phyloP scores from a whole-genome alignment of 2,888 invertebrate genomes.

The Colostygia pectinataria region DNA sequence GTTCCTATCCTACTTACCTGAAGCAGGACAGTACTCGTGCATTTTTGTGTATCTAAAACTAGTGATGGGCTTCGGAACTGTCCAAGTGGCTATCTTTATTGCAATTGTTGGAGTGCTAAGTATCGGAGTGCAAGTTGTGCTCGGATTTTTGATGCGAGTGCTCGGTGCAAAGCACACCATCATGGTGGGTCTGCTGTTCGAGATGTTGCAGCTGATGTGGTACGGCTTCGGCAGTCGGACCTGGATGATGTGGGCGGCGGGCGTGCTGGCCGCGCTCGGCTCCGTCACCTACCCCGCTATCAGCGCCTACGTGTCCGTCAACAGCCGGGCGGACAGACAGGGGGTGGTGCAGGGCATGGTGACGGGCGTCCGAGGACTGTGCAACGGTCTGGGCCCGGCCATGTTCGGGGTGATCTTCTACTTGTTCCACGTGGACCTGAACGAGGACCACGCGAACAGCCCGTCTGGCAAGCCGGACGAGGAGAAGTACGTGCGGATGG shows the following conservation, averaged over 20 bases:
- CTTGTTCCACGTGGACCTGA: constrained; percentile 98
- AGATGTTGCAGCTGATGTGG: constrained; percentile 98
- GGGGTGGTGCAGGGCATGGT: constrained; percentile 98
- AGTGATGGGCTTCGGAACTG: constrained; percentile 97
- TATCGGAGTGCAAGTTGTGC: constrained; percentile 95
- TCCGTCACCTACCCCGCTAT: constrained; percentile 99
- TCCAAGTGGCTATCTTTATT: constrained; percentile 98
- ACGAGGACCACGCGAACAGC: constrained; percentile 84
- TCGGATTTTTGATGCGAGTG: constrained; percentile 91
- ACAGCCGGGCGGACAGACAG: constrained; percentile 98
- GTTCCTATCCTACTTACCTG: constrained; percentile 98
- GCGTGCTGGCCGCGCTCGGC: constrained; percentile 96
- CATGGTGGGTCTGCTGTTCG: constrained; percentile 97
- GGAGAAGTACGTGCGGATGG: constrained; percentile 85
- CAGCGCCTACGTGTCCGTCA: constrained; percentile 98
- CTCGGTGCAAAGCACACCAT: constrained; percentile 98
- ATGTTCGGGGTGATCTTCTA: constrained; percentile 99
- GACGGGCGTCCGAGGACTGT: constrained; percentile 98
- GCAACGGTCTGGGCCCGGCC: constrained; percentile 99
- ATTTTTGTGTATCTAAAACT: constrained; percentile 99
- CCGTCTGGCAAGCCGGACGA: constrained; percentile 61
- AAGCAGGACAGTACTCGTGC: constrained; percentile 99
- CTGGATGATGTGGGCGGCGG: constrained; percentile 99
- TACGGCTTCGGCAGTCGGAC: constrained; percentile 98
- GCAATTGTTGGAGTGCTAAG: constrained; percentile 98